Evolutionary conservation across 2,797 vertebrate genomes (phyloP), one percentile per base, ranked within the genome.

Genomic region (Dendrocincla tyrannina): DNA sequence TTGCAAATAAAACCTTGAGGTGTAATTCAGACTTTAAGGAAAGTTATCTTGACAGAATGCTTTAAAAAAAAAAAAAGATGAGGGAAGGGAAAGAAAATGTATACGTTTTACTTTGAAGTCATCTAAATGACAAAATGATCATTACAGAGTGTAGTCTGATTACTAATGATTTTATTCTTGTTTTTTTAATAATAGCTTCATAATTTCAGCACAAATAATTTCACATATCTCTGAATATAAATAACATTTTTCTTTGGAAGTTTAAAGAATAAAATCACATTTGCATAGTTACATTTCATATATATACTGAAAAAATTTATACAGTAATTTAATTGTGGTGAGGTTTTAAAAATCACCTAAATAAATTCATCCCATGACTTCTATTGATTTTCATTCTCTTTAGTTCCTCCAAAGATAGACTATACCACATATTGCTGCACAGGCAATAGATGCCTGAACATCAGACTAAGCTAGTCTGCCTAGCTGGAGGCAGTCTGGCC

Each of bases 11-110:
- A 96, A 95, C 28, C 53, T 78, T 79, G 39, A 91, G 25, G 23
- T 85, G 7, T n/a, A n/a, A 91, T 97, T 96, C 85, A 88, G 82
- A 87, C 33, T 77, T 84, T 60, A 79, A 85, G 47, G 17, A 91
- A 97, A 88, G 28, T 66, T 82, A 62, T 56, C 20, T 9, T 79
- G 63, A 80, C 46, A 62, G 56, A 89, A n/a, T 73, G 83, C 62
- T 91, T 72, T 35, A 35, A 87, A 75, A 44, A 44, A 44, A 85
- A 85, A 67, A 62, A 80, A 88, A 56, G 8, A 2, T 1, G 1
- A 13, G 1, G 7, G 7, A 80, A 3, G 6, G 11, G 15, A 17
- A 4, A 93, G 12, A 77, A 89, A 87, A 85, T 33, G 7, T 44
- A 16, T 37, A 52, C 25, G 23, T 55, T 81, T 93, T 85, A 44